A percentile compares a stretch with the other conserved stretches of the same genome.
phyloP scores from a whole-genome alignment of 2,113 vertebrate species.

The Arvicanthis niloticus region DNA sequence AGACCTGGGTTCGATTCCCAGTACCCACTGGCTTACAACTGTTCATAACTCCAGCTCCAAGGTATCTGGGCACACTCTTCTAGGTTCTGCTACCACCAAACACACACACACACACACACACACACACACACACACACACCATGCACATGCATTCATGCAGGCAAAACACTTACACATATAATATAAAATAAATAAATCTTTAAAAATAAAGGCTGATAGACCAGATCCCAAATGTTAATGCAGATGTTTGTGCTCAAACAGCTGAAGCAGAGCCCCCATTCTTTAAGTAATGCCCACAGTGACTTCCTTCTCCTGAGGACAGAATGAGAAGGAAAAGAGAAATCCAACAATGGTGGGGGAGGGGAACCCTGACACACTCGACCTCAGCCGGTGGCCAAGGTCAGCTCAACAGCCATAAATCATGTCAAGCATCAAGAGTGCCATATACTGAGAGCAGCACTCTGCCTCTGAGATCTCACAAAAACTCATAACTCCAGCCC shows the following conservation, averaged over 20 bases:
- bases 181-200: not conserved
- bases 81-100: not conserved
- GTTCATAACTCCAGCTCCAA: not conserved
- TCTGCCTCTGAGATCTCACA: not conserved
- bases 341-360: fast-evolving
- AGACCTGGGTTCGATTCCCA: not conserved
- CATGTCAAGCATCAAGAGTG: not conserved
- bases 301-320: not conserved
- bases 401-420: not conserved
- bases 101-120: no score
- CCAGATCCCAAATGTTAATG: not conserved
- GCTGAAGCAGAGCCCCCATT: not conserved
- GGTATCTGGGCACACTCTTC: not conserved
- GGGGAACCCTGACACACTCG: not conserved
- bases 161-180: not conserved
- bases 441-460: not conserved
- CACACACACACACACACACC: not conserved
- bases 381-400: not conserved
- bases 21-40: not conserved
- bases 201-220: not conserved
- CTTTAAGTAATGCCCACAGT: not conserved
- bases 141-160: not conserved
- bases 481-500: not conserved
- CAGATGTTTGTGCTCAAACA: not conserved
- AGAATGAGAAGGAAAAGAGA: not conserved